Evolutionary conservation across 1,140 invertebrate genomes (phyloP).

Genomic region (Anadara kagoshimensis): DNA sequence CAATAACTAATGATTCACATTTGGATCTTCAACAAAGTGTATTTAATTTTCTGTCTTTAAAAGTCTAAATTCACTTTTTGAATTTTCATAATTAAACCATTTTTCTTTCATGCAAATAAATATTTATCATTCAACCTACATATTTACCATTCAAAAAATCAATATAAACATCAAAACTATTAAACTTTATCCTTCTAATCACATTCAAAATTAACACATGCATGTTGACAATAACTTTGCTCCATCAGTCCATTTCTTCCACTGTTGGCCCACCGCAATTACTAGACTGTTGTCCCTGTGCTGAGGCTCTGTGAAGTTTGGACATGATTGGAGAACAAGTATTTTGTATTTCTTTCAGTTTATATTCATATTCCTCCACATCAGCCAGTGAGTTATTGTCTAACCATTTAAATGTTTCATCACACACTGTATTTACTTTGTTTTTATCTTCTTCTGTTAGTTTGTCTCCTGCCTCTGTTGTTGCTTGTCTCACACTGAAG

Average conservation of each 20-base stretch:
- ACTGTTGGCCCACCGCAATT: too few species aligned
- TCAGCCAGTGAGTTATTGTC: slow-evolving; percentile 74
- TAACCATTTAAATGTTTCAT: slow-evolving; percentile 74
- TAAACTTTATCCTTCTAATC: neutral
- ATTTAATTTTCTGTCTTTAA: too few species aligned
- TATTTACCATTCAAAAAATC: too few species aligned
- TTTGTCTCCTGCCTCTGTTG: slow-evolving; percentile 73
- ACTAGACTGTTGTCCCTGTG: neutral
- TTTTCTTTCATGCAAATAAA: neutral
- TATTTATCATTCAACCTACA: neutral
- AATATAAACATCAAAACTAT: neutral
- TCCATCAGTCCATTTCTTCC: too few species aligned
- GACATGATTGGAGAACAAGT: slow-evolving; percentile 62
- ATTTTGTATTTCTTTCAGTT: slow-evolving; percentile 70
- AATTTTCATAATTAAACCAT: too few species aligned
- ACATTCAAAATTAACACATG: neutral
- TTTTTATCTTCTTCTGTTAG: slow-evolving; percentile 79
- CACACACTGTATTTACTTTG: slow-evolving; percentile 76
- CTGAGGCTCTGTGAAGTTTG: slow-evolving; percentile 54
- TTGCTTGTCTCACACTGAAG: slow-evolving; percentile 55
- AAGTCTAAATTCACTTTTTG: too few species aligned
- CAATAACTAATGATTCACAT: too few species aligned
- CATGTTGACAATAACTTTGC: too few species aligned
- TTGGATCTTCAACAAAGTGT: too few species aligned
- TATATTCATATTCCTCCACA: slow-evolving; percentile 73